A percentile compares a stretch with the other conserved stretches of the same genome.
Evolutionary conservation across 2,797 vertebrate species (phyloP).

Genomic region (Sphenopsis melanotis): DNA sequence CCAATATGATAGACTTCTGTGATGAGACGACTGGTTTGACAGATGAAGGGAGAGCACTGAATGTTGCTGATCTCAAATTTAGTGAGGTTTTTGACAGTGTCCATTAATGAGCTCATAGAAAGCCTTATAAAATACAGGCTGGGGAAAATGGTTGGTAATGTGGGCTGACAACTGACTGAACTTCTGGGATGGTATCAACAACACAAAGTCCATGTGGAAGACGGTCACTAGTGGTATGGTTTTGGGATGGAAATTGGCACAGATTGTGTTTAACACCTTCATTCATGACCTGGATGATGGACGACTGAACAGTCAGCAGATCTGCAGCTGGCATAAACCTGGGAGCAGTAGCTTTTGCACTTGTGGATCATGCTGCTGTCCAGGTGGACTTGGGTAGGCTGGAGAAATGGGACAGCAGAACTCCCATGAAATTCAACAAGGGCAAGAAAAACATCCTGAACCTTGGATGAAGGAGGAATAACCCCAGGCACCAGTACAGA

Average conservation of each 20-base stretch:
- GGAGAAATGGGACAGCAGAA: not conserved
- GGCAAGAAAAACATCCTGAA: not conserved
- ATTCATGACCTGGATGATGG: not conserved
- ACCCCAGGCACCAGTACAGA: not conserved
- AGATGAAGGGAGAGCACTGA: not conserved
- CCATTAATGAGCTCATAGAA: not conserved
- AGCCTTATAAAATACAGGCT: not conserved
- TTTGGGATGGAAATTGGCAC: not conserved
- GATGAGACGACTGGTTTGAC: not conserved
- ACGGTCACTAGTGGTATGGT: not conserved
- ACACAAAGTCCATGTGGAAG: not conserved
- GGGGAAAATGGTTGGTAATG: not conserved
- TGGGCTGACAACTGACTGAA: not conserved
- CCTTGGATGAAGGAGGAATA: not conserved
- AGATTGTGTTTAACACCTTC: not conserved
- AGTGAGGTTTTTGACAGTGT: not conserved
- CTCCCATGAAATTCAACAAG: not conserved
- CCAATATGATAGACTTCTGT: not conserved
- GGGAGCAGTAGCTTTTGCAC: not conserved
- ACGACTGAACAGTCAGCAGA: not conserved
- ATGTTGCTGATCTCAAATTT: not conserved
- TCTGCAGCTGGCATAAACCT: not conserved
- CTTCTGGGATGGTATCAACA: not conserved
- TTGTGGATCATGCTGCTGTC: accelerated
- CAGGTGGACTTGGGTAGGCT: not conserved